Evolutionary conservation across 2,888 invertebrate species (phyloP).

Genomic region (Junonia oenone): DNA sequence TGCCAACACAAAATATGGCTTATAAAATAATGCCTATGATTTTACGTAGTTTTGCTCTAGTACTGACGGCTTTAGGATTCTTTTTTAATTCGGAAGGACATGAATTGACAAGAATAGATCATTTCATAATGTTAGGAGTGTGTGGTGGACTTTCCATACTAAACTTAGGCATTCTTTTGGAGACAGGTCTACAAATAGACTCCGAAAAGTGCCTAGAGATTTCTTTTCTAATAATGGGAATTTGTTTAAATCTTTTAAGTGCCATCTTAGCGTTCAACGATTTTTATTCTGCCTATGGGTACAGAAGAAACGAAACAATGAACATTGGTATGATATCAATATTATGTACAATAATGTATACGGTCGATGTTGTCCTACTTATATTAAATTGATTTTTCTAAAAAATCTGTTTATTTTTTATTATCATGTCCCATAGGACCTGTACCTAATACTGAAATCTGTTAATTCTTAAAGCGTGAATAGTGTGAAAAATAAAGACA

Average conservation of each 20-base stretch:
- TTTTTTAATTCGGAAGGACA: conserved; percentile 44
- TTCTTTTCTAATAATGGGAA: conserved; percentile 36
- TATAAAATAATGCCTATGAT: conserved; percentile 44
- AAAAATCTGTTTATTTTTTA: background rate
- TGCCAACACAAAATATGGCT: too few species aligned
- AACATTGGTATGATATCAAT: conserved; percentile 42
- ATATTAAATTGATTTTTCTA: conserved; percentile 7
- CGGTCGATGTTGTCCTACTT: conserved; percentile 38
- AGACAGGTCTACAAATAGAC: conserved; percentile 40
- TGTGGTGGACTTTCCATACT: conserved; percentile 44
- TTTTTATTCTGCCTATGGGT: conserved; percentile 27
- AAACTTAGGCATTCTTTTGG: conserved; percentile 47
- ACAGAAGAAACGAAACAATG: conserved; percentile 33
- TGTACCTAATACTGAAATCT: too few species aligned
- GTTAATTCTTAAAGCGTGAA: too few species aligned
- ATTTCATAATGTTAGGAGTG: conserved; percentile 47
- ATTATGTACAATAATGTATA: conserved; percentile 34
- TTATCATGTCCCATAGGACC: too few species aligned
- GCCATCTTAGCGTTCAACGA: conserved; percentile 38
- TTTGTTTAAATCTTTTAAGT: conserved; percentile 37
- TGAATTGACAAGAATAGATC: conserved; percentile 33
- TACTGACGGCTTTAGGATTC: conserved; percentile 40
- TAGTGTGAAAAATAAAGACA: too few species aligned
- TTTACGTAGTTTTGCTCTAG: conserved; percentile 41
- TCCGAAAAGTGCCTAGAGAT: conserved; percentile 38